phyloP scores from a whole-genome alignment of 2,888 invertebrate genomes.

The Mythimna impura region DNA sequence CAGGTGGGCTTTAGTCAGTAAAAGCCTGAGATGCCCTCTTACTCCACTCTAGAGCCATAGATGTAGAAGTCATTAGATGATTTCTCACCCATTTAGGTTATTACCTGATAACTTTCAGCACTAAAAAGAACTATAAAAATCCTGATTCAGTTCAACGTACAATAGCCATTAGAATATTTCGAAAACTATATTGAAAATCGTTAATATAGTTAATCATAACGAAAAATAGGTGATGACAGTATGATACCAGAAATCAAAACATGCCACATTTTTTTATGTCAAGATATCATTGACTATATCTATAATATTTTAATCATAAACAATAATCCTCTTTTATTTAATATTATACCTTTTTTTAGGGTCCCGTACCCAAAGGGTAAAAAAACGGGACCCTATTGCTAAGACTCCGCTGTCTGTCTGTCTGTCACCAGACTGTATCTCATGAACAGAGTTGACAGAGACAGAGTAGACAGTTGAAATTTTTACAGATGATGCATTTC shows the following conservation, averaged over 20 bases:
- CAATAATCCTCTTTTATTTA: neutral
- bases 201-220: neutral
- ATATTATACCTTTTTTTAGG: no score
- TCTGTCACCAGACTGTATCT: no score
- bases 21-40: no score
- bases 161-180: neutral
- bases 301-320: neutral
- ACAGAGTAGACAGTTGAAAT: no score
- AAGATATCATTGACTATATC: neutral
- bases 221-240: neutral
- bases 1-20: no score
- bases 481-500: no score
- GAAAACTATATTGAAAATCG: neutral
- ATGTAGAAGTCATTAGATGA: no score
- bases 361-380: no score
- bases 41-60: no score
- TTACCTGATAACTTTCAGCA: slow-evolving; percentile 1
- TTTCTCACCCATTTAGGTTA: neutral
- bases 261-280: neutral
- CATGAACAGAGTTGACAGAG: no score
- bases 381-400: no score
- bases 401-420: no score
- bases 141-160: neutral
- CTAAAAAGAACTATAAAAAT: neutral
- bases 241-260: slow-evolving; percentile 4